Base-by-base conservation (phyloP, 2,797 vertebrate genomes). In the Phaenicophaeus curvirostris region DNA sequence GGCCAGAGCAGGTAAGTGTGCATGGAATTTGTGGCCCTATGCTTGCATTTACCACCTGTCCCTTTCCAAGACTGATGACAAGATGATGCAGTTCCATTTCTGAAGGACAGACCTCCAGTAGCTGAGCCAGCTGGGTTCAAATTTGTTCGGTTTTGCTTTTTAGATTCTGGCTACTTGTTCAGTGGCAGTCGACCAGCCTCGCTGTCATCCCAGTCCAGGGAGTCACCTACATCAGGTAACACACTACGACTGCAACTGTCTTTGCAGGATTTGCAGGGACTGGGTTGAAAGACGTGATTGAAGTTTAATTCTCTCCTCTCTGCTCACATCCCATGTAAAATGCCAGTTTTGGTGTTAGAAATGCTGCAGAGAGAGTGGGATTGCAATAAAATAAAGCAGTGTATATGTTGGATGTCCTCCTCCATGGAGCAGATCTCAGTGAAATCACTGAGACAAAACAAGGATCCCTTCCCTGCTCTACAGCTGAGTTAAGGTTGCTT, bases 151-250 rank as follows among this genome's bases (percentile, higher is more conserved):
- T 75, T 91, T 81, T 83, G 42, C 35, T 39, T 97, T 98, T 61
- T 84, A 99, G 99, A 99, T 97, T 99, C 99, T 3, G 99, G 99
- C 41, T 99, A 98, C 87, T 97, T 99, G 95, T 99, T 99, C 89
- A 99, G 99, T 1, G 99, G 99, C 46, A 99, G 99, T 88, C 98
- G 98, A 30, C 99, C 99, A 0, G 97, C 98, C 0, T 99, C 98
- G 0, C 98, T 97, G 55, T 92, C 91, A 11, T 98, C 98, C 14
- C 95, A 83, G 8, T 98, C 97, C 84, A 98, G 98, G 97, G 98
- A 99, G 44, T 98, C 98, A 13, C 98, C 98, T 1, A 51, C 98
- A 15, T 98, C 99, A 98, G 99, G 99, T 99, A 96, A 94, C 86
- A 53, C 48, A 11, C 7, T 1, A 16, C 50, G 23, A 54, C n/a